These are phyloP conservation scores for Alosa sapidissima DNA, from an alignment of 2,797 vertebrate genomes.

Conservation along the genomic window DNA sequence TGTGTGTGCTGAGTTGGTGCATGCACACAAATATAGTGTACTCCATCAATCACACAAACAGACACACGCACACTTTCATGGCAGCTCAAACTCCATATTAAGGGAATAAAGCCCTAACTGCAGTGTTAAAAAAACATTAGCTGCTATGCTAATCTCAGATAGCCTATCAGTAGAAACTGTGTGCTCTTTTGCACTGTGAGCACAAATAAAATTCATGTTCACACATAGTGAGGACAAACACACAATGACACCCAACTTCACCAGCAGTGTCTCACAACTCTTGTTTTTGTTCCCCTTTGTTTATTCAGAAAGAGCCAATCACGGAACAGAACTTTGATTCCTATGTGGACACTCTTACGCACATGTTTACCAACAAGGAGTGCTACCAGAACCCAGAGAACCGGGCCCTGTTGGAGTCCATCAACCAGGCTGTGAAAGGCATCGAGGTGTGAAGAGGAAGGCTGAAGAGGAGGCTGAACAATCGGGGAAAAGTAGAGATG, in stretches of 20 bases:
- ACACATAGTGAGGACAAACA: background rate
- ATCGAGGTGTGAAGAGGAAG: slow-evolving; percentile 85
- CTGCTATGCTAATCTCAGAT: no score
- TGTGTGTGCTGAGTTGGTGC: background rate
- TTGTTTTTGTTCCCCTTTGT: background rate
- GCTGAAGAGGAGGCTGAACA: background rate
- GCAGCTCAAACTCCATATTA: background rate
- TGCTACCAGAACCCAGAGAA: slow-evolving; percentile 98
- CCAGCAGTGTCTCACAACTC: background rate
- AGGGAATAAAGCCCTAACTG: no score
- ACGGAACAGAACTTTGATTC: slow-evolving; percentile 96
- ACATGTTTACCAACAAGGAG: slow-evolving; percentile 98
- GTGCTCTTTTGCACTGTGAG: background rate
- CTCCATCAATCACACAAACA: background rate
- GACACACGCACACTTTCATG: background rate
- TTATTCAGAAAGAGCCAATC: slow-evolving; percentile 84
- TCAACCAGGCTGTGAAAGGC: slow-evolving; percentile 97
- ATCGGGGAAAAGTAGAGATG: background rate
- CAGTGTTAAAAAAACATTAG: no score
- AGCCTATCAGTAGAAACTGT: no score
- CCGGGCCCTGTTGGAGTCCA: slow-evolving; percentile 94
- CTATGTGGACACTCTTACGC: slow-evolving; percentile 93
- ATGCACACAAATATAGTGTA: background rate
- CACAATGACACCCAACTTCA: background rate
- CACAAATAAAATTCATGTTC: background rate